Base-by-base conservation (phyloP, 2,888 invertebrate genomes). In the Lycophotia porphyrea region DNA sequence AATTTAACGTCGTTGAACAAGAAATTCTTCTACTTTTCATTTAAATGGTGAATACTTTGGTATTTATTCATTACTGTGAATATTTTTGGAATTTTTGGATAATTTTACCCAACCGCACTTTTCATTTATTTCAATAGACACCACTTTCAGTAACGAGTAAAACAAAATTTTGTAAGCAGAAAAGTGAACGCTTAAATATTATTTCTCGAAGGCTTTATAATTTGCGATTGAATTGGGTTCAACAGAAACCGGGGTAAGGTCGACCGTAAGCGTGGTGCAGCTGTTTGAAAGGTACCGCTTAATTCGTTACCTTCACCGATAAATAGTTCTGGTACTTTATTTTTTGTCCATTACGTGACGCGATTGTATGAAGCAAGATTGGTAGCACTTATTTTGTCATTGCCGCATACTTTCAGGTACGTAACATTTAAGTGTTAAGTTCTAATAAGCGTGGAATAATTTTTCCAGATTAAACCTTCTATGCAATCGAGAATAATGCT, bases 231-330 rank as follows among this genome's bases (percentile, higher is more conserved):
- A 92, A 92, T 91, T 91, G 86, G 89, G 90, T 91, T 91, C 87
- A 88, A 88, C 91, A 89, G 89, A 90, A 92, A 92, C 88, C 90
- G 86, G 93, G 89, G 92, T 94, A 93, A 95, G 95, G 95, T 91
- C 94, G 87, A 84, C 47, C 76, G 64, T 76, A 88, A 90, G 91
- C 90, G 90, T 92, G 90, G 88, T 83, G 86, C 88, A 87, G 82
- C 80, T 84, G 86, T 88, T 91, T 84, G 88, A 90, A 91, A 90
- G 89, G 88, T 88, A 88, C 80, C 82, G 80, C 81, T 89, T 88
- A 84, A 79, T 84, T 88, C 80, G 86, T 91, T 90, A 88, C 92
- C 90, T 92, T 93, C 90, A 88, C 87, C 80, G 81, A 85, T 86
- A 88, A 88, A 86, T 85, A 81, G 68, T 66, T 87, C 84, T 87